A percentile compares a stretch with the other conserved stretches of the same genome.
These are phyloP conservation scores for Muntiacus reevesi DNA, from an alignment of 2,113 vertebrate genomes.

Conservation along the genomic window DNA sequence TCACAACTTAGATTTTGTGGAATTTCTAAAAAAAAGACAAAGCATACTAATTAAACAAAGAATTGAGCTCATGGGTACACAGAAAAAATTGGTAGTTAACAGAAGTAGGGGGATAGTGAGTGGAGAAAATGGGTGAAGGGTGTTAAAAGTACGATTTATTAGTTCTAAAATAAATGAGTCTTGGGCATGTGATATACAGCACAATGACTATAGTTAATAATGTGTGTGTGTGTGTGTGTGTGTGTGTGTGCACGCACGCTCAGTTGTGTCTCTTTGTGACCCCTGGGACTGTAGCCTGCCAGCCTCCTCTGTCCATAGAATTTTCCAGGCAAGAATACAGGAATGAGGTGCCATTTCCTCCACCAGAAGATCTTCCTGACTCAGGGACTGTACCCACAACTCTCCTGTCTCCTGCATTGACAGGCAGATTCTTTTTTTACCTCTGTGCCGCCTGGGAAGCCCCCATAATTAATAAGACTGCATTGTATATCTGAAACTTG, in stretches of 20 bases:
- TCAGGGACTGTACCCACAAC: not conserved
- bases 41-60: not conserved
- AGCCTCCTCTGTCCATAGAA: not conserved
- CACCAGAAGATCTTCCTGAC: not conserved
- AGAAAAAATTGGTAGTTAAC: not conserved
- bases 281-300: not conserved
- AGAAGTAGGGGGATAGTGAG: not conserved
- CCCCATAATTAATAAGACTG: not conserved
- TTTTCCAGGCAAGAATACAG: not conserved
- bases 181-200: not conserved
- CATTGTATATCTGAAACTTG: not conserved
- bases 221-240: not conserved
- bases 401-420: not conserved
- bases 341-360: not conserved
- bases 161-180: not conserved
- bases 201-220: not conserved
- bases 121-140: not conserved
- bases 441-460: not conserved
- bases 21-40: not conserved
- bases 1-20: not conserved
- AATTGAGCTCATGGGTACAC: not conserved
- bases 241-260: rapidly evolving
- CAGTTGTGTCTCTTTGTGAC: not conserved
- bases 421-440: not conserved
- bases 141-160: not conserved